phyloP scores from a whole-genome alignment of 2,113 vertebrate genomes.

The Corydoras sp. region DNA sequence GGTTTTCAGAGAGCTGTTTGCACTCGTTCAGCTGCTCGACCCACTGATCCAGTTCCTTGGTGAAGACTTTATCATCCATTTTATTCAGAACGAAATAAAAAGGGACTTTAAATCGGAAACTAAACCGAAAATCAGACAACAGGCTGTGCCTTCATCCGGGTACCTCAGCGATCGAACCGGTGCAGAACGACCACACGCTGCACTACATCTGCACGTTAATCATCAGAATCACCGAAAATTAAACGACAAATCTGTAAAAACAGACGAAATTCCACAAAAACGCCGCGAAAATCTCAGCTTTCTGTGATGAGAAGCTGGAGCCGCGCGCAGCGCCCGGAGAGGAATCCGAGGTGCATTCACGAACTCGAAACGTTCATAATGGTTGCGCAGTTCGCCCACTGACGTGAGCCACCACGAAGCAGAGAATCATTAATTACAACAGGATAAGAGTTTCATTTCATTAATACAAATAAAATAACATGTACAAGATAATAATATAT shows the following conservation, averaged over 20 bases:
- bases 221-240: neutral
- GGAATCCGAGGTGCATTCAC: neutral
- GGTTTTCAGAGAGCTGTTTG: slow-evolving; percentile 88
- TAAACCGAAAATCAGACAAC: neutral
- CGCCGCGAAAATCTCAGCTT: neutral
- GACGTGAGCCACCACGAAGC: neutral
- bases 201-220: neutral
- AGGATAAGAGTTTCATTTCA: too few species aligned
- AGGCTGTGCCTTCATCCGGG: slow-evolving; percentile 8
- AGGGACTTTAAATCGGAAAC: neutral
- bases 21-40: slow-evolving; percentile 93
- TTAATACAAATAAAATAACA: too few species aligned
- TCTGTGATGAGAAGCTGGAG: neutral
- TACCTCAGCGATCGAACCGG: neutral
- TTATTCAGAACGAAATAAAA: slow-evolving; percentile 1
- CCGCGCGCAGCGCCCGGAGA: neutral
- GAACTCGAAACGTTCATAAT: neutral
- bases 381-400: neutral
- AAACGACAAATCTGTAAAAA: neutral
- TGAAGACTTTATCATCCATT: slow-evolving; percentile 93
- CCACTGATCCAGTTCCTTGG: slow-evolving; percentile 94
- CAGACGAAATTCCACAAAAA: neutral
- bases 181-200: neutral
- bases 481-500: too few species aligned
- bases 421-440: neutral